Evolutionary conservation across 37 sponge, comb jelly and placozoan genomes (phyloP), one percentile per base, ranked within the genome.

Genomic region (Chondrilla cf. caribensis): DNA sequence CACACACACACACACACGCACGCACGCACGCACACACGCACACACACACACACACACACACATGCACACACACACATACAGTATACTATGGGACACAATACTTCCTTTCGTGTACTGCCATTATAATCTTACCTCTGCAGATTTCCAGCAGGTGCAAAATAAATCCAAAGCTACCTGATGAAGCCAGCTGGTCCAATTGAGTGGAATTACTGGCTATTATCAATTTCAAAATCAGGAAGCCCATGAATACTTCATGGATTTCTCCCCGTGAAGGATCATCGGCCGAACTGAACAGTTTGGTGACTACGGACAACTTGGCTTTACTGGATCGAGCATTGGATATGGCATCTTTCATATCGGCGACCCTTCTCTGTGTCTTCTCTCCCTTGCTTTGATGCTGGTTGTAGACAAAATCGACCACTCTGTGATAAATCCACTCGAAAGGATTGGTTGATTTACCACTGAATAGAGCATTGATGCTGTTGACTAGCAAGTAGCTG

Each of bases 21-120:
- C 29, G 19, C 9, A 60, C 64, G 15, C 64, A 60, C 64, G 15
- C 64, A 60, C 64, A 60, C 64, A 60, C 64, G 15, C 64, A 60
- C 64, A 60, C 64, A 60, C 64, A 60, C 64, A 60, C 64, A 60
- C 64, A 60, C 64, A 60, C 64, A 60, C 64, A 60, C 64, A 60
- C 64, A 60, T n/a, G 15, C 64, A 8, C 68, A 67, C 68, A 29
- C 68, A 67, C 68, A 67, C 35, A 67, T 32, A 67, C 68, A 67
- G 4, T 26, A n/a, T 2, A 2, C 2, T 2, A 59, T 6, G 7
- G 6, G 7, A n/a, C 11, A 11, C 11, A 11, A 54, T 17, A 54
- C 57, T 18, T 6, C 2, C 3, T 8, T 26, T 2, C 9, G 7
- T 26, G 3, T 26, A 1, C 68, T 29, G 2, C 29, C 68, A 6